Evolutionary conservation across 1,140 invertebrate species (phyloP), one percentile per base, ranked within the genome.

Genomic region (Sitophilus oryzae): DNA sequence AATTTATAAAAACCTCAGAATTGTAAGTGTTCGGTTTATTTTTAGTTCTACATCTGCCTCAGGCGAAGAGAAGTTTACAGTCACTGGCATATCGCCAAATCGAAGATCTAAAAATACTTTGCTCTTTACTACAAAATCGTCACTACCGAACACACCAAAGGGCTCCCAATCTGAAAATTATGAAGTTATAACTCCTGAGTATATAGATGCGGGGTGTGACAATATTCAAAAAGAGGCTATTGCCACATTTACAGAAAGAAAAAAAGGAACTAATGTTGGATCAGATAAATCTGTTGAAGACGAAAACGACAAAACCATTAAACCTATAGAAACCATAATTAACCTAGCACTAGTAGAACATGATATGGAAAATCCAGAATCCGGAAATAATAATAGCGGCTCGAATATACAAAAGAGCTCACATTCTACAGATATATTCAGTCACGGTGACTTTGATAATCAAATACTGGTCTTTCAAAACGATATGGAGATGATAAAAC

Each of bases 41-140:
- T 46, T 15, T 41, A 54, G 52, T 34, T 54, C 52, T 0, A 54
- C 52, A 1, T 54, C 52, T 10, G 36, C 52, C 2, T 47, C 52
- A 4, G 52, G 52, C 30, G 44, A 54, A 40, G 52, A 54, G 41
- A 54, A 54, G 22, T 47, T 54, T n/a, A 47, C 44, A 1, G 41
- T 54, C 11, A 54, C 52, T 0, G 52, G 34, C 5, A 54, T 54
- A 25, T 54, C 56, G 8, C 59, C 59, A 9, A 60, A 40, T 38
- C 50, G 49, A 10, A 20, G 2, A 1, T 21, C 50, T 4, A 57
- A 35, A 10, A 60, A 41, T n/a, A n/a, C n/a, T n/a, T n/a, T n/a
- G n/a, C n/a, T n/a, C n/a, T n/a, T n/a, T n/a, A n/a, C n/a, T n/a
- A n/a, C n/a, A n/a, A n/a, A n/a, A n/a, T n/a, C n/a, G n/a, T n/a